Evolutionary conservation across 1,140 invertebrate species (phyloP), one percentile per base, ranked within the genome.

Genomic region (Diachasma alloeum): DNA sequence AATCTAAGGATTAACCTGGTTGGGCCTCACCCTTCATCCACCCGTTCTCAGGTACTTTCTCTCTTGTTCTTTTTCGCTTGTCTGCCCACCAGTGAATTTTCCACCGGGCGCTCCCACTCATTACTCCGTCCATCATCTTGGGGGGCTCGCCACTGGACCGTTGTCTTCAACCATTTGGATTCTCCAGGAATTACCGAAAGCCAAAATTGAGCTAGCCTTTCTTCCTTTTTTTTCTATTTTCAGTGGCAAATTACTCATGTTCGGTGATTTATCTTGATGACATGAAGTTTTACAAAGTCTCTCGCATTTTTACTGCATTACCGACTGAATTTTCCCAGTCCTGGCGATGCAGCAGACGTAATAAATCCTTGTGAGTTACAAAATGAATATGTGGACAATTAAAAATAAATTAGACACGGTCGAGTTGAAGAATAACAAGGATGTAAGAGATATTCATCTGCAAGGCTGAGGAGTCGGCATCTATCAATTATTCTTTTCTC

Each of bases 1-100:
- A 83, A 82, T 83, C 82, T 76, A 81, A 78, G 80, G 77, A 83
- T 83, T 83, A 83, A 53, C 72, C 13, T 22, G 10, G 26, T 53
- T 15, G 31, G 31, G 31, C 31, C 31, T 31, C 31, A 31, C 31
- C 76, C 26, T 19, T 39, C 44, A 73, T 26, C 24, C 11, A 63
- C 59, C 59, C 59, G 53, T 59, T 59, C 5, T 56, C 10, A 63
- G 24, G 59, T 63, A 63, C 59, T 56, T 73, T 70, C 46, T 74
- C 75, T 37, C 39, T 48, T 71, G 48, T 67, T 68, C 67, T 53
- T 75, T 31, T 71, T 71, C 19, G 9, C 8, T 26, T 48, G 10
- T 53, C 17, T 68, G 17, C 6, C 19, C 42, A 67, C 39, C 19
- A 22, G 37, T 3, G 36, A 15, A 37, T 68, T 68, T 68, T 39